A percentile compares a stretch with the other conserved stretches of the same genome.
These are phyloP conservation scores for Neotragus pygmaeus DNA, from an alignment of 2,113 vertebrate species.

Conservation along the genomic window DNA sequence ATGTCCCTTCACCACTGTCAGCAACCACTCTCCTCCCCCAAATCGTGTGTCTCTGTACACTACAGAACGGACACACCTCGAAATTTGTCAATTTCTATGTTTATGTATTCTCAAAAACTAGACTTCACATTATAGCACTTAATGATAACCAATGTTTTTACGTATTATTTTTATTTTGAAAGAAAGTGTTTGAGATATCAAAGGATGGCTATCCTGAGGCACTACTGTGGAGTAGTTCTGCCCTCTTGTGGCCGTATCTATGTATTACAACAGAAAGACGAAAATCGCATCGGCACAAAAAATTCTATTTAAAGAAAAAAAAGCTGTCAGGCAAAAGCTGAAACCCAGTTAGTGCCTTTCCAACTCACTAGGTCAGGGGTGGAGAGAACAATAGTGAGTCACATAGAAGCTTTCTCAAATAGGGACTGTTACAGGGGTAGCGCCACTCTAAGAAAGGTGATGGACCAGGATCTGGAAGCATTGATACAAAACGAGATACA, in stretches of 20 bases:
- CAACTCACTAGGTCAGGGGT: background rate
- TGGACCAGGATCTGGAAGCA: background rate
- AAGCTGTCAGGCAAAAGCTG: background rate
- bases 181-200: background rate
- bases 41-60: background rate
- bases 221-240: background rate
- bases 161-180: background rate
- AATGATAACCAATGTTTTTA: background rate
- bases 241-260: conserved; percentile 31
- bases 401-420: background rate
- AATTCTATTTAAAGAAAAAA: background rate
- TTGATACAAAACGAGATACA: background rate
- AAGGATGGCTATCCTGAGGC: background rate
- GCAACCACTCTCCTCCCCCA: background rate
- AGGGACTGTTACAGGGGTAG: background rate
- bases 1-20: background rate
- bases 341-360: background rate
- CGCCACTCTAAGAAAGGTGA: background rate
- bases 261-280: background rate
- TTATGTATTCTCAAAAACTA: background rate
- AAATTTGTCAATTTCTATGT: background rate
- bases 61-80: background rate
- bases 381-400: background rate
- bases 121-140: background rate
- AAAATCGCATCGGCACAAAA: background rate